phyloP scores from a whole-genome alignment of 2,888 invertebrate species.

The Polydrusus pterygomalis region DNA sequence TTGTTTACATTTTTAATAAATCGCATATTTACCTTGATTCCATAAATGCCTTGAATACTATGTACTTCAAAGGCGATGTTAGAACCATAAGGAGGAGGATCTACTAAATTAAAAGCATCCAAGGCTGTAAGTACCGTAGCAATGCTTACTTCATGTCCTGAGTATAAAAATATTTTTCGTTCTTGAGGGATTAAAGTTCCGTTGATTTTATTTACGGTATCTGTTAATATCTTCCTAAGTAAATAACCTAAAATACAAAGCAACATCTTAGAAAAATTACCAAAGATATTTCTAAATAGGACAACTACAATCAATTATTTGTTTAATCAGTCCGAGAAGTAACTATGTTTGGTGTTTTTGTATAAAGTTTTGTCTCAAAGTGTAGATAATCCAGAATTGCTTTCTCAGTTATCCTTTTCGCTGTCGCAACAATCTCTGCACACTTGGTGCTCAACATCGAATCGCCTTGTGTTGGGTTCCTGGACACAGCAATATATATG shows the following conservation, averaged over 20 bases:
- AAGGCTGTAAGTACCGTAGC: conserved; percentile 62
- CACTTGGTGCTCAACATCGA: too few species aligned
- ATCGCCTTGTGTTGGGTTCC: too few species aligned
- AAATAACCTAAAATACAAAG: conserved; percentile 64
- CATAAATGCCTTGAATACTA: conserved; percentile 55
- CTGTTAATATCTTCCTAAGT: conserved; percentile 64
- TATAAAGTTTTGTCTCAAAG: too few species aligned
- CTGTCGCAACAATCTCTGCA: too few species aligned
- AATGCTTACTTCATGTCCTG: conserved; percentile 67
- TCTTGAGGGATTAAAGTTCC: conserved; percentile 54
- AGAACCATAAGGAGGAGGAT: conserved; percentile 64
- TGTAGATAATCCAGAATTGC: too few species aligned
- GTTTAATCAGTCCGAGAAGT: too few species aligned
- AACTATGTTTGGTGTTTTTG: too few species aligned
- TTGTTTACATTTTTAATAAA: neutral
- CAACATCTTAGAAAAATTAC: too few species aligned
- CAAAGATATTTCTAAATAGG: too few species aligned
- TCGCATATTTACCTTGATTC: conserved; percentile 55
- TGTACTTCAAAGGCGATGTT: conserved; percentile 65
- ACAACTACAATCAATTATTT: too few species aligned
- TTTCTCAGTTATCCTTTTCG: too few species aligned
- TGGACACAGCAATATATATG: too few species aligned
- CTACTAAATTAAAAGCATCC: conserved; percentile 58
- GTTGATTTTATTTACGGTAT: conserved; percentile 61
- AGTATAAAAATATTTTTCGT: conserved; percentile 66